Evolutionary conservation across 2,888 invertebrate genomes (phyloP).

Genomic region (Epinotia ramella): DNA sequence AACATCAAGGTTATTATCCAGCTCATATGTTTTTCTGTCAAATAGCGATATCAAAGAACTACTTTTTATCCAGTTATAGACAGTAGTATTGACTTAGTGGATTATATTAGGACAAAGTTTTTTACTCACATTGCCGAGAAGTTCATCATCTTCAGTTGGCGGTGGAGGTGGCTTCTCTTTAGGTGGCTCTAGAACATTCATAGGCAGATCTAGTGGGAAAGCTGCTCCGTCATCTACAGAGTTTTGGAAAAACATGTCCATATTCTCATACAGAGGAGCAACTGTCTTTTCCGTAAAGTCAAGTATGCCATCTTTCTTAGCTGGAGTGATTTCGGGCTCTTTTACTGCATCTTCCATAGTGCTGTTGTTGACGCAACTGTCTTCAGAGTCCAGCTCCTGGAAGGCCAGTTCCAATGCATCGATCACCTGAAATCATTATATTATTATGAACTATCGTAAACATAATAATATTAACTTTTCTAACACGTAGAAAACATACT

Average conservation of each 20-base stretch:
- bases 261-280: slow-evolving; percentile 86
- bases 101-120: slow-evolving; percentile 19
- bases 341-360: slow-evolving; percentile 76
- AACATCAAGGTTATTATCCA: not conserved
- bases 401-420: slow-evolving; percentile 88
- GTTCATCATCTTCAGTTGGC: slow-evolving; percentile 86
- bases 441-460: not conserved
- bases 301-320: slow-evolving; percentile 54
- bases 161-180: slow-evolving; percentile 95
- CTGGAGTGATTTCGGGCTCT: slow-evolving; percentile 47
- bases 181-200: slow-evolving; percentile 89
- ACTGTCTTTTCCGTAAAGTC: slow-evolving; percentile 71
- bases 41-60: not conserved
- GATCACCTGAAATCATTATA: slow-evolving; percentile 77
- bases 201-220: slow-evolving; percentile 85
- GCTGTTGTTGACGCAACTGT: slow-evolving; percentile 58
- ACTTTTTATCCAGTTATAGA: not conserved
- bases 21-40: not conserved
- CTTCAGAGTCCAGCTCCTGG: slow-evolving; percentile 86
- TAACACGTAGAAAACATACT: slow-evolving; percentile 11
- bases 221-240: slow-evolving; percentile 62
- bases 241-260: slow-evolving; percentile 84
- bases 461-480: not conserved
- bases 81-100: not conserved
- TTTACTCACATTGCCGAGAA: slow-evolving; percentile 78